Percentiles rank a stretch among this genome's conserved stretches.
phyloP scores from a whole-genome alignment of 2,113 vertebrate genomes.

The Bubo bubo region DNA sequence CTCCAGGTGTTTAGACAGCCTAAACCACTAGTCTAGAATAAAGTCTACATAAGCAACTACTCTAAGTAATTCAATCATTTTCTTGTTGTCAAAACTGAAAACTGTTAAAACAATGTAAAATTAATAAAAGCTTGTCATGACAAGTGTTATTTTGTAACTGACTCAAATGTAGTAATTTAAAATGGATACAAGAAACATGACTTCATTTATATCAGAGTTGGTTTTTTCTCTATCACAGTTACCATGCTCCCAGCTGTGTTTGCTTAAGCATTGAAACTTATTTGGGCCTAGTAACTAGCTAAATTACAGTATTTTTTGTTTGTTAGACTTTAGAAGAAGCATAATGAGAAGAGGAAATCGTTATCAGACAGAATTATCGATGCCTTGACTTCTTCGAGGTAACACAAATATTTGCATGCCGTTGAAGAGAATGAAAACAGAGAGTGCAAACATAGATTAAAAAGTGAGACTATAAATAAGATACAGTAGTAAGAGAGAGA shows the following conservation, averaged over 20 bases:
- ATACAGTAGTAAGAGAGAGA: background rate
- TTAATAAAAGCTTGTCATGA: background rate
- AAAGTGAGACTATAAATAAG: background rate
- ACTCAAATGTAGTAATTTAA: background rate
- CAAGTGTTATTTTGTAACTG: background rate
- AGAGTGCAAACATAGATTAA: background rate
- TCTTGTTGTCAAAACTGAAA: background rate
- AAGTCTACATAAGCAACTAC: background rate
- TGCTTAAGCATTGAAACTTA: background rate
- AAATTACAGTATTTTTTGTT: background rate
- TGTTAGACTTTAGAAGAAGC: background rate
- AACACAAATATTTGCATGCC: background rate
- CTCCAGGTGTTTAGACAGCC: background rate
- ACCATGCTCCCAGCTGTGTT: background rate
- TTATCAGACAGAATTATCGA: background rate
- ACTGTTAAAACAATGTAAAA: background rate
- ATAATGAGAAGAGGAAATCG: background rate
- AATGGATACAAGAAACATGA: background rate
- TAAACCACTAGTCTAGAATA: background rate
- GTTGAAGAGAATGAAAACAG: background rate
- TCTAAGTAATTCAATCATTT: background rate
- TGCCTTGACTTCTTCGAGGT: background rate
- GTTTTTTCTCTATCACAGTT: background rate
- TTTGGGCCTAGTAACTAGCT: background rate
- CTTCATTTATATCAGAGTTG: background rate